Evolutionary conservation across 2,113 vertebrate genomes (phyloP), one percentile per base, ranked within the genome.

Genomic region (Barnardius zonarius): DNA sequence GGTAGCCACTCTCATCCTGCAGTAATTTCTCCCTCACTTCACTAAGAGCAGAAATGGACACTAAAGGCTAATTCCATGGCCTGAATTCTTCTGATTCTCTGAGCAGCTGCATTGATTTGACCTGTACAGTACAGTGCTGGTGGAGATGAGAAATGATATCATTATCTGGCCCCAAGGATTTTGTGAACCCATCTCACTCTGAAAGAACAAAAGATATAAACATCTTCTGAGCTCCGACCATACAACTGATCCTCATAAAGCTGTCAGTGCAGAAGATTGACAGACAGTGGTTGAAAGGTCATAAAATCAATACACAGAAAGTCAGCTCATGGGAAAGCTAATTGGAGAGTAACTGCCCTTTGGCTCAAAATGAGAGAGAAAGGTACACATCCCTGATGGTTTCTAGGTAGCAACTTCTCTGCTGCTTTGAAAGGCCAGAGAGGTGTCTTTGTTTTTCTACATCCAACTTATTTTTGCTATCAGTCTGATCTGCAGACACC

Each of bases 301-400:
- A 66, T 48, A 83, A 93, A 96, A 94, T 89, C 76, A 82, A 91
- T 84, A 76, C 48, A 41, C 31, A 79, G 69, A 74, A 61, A 88
- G 24, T 43, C 57, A 55, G 39, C 69, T 72, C 35, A 46, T 11
- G 3, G 63, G 69, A 87, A 95, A 90, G 33, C 27, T 79, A 74
- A 37, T 6, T 90, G 62, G 31, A 90, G 39, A 68, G n/a, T 80
- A 82, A 54, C 39, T 41, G 13, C 74, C 76, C 92, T 76, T 95
- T 86, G 85, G 52, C 72, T 94, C 90, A 85, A 23, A 75, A 66
- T 30, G 48, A 20, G 33, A 73, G 25, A 28, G 31, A 48, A 90
- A 67, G 39, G 44, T 63, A 46, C 49, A 51, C 17, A 59, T 75
- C 39, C 78, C 74, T 61, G 25, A n/a, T 23, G 30, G 24, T 69